These are phyloP conservation scores for Philaethria dido DNA, from an alignment of 2,888 invertebrate species.

Conservation along the genomic window DNA sequence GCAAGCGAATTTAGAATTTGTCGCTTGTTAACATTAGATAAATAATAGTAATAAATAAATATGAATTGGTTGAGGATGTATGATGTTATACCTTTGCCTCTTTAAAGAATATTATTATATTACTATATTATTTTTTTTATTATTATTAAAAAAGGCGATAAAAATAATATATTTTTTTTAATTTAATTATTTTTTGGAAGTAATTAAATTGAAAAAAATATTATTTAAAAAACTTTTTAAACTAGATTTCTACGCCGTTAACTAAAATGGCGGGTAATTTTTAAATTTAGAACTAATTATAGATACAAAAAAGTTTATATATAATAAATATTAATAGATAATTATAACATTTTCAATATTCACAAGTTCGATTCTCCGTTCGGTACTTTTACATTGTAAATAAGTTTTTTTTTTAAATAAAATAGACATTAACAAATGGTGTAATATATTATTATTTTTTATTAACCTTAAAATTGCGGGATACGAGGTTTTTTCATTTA, in stretches of 20 bases:
- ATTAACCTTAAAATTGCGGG: conserved; percentile 17
- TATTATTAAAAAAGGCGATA: conserved; percentile 5
- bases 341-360: conserved; percentile 8
- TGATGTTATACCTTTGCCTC: conserved; percentile 15
- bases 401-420: conserved; percentile 16
- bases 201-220: not conserved
- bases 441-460: conserved; percentile 22
- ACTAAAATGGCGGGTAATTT: not conserved
- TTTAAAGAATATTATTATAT: not conserved
- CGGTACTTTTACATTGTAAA: conserved; percentile 17
- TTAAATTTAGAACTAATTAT: conserved; percentile 15
- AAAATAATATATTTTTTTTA: not conserved
- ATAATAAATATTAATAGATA: conserved; percentile 19
- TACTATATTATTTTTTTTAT: not conserved
- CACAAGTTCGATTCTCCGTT: conserved; percentile 7
- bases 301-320: conserved; percentile 20
- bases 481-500: conserved; percentile 21
- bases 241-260: conserved; percentile 1
- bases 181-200: not conserved
- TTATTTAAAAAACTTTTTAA: not conserved
- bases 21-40: conserved; percentile 1
- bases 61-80: conserved; percentile 8
- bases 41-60: conserved; percentile 5
- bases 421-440: conserved; percentile 8
- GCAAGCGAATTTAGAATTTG: not conserved